Base-by-base conservation (phyloP, 2,797 vertebrate species). In the Cryptoblepharus egeriae region DNA sequence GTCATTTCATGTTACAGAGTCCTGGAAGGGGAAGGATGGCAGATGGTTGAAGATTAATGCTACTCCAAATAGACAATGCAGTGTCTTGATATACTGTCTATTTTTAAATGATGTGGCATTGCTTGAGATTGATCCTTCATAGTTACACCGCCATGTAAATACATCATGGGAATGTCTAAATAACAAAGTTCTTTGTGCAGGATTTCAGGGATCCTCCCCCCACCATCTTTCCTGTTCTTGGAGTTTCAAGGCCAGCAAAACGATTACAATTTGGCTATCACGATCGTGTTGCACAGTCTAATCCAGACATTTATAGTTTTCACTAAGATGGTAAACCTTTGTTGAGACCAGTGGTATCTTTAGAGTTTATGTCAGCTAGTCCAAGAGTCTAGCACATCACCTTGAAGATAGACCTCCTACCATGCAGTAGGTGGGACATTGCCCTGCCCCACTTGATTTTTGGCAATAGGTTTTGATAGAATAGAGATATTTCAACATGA, bases 71-170 rank as follows among this genome's bases (percentile, higher is more conserved):
- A 49, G 37, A 37, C 22, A 83, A 32, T 79, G 4, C 2, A 57
- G 79, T 75, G 70, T 52, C 22, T 18, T 83, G 79, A 74, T 76
- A 12, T 6, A 39, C 74, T 16, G 18, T 49, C 20, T 85, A 0
- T 52, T 3, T 79, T 77, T 64, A 81, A 71, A 55, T 69, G 75
- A 45, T 57, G 15, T 35, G 45, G 75, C 32, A 1, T 83, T 83
- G 15, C 39, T 87, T 64, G 55, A 80, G 79, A 85, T 78, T 73
- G 49, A 32, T 67, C 8, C 75, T 85, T 81, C n/a, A 55, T 72
- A 5, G 16, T 63, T 52, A 30, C 67, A 20, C 26, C 58, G 3
- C 63, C 64, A 30, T 63, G 28, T 68, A 37, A 88, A 42, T n/a
- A n/a, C 42, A 77, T 26, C 35, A 18, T 57, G 75, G 57, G 32